Conservation (phyloP, 23 tunicate genomes). For the Trididemnum clinides region DNA sequence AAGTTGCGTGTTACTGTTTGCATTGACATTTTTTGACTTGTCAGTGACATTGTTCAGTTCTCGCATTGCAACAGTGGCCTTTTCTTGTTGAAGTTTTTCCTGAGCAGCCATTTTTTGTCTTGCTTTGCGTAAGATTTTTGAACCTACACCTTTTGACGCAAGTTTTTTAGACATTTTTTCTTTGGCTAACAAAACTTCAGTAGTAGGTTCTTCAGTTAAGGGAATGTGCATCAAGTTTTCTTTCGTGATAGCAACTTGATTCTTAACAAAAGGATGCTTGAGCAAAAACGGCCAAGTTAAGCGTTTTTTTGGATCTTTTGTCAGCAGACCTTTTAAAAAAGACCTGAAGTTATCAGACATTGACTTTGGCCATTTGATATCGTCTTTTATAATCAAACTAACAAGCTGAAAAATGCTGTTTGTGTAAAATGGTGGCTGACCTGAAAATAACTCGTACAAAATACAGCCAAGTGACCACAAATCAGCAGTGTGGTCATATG, state of each 20-base stretch:
- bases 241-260: slow-evolving; percentile 41
- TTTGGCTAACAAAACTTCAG: slow-evolving; percentile 57
- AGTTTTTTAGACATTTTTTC: slow-evolving; percentile 64
- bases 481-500: slow-evolving; percentile 95
- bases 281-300: slow-evolving; percentile 85
- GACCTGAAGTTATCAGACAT: slow-evolving; percentile 78
- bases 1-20: not conserved
- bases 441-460: slow-evolving; percentile 81
- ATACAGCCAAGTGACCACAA: slow-evolving; percentile 93
- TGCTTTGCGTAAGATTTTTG: slow-evolving; percentile 80
- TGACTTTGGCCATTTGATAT: slow-evolving; percentile 84
- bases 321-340: slow-evolving; percentile 73
- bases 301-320: slow-evolving; percentile 79
- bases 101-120: slow-evolving; percentile 69
- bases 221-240: slow-evolving; percentile 47
- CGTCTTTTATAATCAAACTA: slow-evolving; percentile 82
- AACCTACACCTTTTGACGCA: slow-evolving; percentile 68
- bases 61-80: not conserved
- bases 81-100: not conserved
- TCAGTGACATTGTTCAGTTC: not conserved
- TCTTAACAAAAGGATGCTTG: slow-evolving; percentile 87
- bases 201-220: slow-evolving; percentile 55
- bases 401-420: slow-evolving; percentile 92
- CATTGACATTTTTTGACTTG: not conserved
- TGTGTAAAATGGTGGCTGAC: slow-evolving; percentile 95